Base-by-base conservation (phyloP, 2,113 vertebrate species). In the Brachirus orientalis region DNA sequence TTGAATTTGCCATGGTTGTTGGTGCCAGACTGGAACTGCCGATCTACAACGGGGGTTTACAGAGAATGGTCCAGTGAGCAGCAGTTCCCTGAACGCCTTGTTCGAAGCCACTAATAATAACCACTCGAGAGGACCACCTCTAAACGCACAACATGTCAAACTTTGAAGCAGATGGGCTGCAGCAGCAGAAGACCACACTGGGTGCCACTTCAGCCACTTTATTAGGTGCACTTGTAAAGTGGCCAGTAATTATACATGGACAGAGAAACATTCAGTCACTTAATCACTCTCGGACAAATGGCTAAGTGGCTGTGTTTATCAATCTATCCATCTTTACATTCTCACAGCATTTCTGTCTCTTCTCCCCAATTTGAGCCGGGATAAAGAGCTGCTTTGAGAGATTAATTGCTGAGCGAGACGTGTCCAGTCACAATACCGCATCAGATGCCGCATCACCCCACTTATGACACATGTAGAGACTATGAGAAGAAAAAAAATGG, bases 371-470 rank as follows among this genome's bases (percentile, higher is more conserved):
- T 46, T 41, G 59, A 73, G 41, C 10, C 16, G 57, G 79, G 86
- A 89, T 83, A 85, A 85, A 74, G 38, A 82, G 74, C 77, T 64
- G 45, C 61, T 74, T 40, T 9, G 22, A 83, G 58, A 28, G 72
- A 90, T 87, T 77, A 85, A 89, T 56, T 64, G 35, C 69, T 70
- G 59, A 54, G 35, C 75, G 55, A 80, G 65, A 79, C 72, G 59
- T 72, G 83, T 83, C 73, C 77, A 75, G 77, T 81, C 81, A 79
- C 51, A 57, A 52, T 45, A 69, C 66, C 82, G 84, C 77, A 75
- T 77, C 76, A 65, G 75, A 72, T n/a, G n/a, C n/a, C n/a, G n/a
- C 68, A 38, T 37, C 63, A 10, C 51, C 22, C 38, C 60, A 38
- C 46, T 16, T 17, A 48, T 79, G 82, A 86, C 71, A 73, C 63